A percentile compares a stretch with the other conserved stretches of the same genome.
Evolutionary conservation across 1,140 invertebrate genomes (phyloP).

Genomic region (Hestina assimilis): DNA sequence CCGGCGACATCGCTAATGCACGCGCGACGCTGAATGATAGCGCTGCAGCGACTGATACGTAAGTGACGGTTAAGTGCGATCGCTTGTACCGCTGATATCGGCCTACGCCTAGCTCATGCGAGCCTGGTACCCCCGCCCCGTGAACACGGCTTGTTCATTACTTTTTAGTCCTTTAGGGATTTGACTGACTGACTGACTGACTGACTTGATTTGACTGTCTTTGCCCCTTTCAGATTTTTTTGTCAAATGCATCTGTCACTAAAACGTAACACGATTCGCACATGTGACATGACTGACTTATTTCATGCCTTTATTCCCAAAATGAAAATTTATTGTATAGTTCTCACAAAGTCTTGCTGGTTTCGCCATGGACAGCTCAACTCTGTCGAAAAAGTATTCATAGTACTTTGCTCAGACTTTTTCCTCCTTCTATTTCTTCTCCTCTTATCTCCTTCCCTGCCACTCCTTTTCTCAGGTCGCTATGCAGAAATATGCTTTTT

Average conservation of each 20-base stretch:
- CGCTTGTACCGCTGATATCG: conserved; percentile 69
- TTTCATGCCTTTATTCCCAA: too few species aligned
- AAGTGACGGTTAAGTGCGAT: conserved; percentile 71
- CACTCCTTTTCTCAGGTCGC: too few species aligned
- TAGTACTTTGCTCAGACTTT: too few species aligned
- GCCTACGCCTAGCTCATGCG: conserved; percentile 46
- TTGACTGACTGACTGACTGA: conserved; percentile 14
- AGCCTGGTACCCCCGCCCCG: conserved; percentile 36
- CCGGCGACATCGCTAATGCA: conserved; percentile 70
- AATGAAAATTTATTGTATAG: too few species aligned
- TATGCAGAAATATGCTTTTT: too few species aligned
- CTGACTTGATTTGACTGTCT: conserved; percentile 16
- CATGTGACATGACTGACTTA: neutral
- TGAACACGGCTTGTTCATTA: conserved; percentile 48
- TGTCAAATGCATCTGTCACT: conserved; percentile 16
- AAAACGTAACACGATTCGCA: neutral
- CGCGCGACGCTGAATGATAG: conserved; percentile 70
- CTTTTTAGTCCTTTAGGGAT: conserved; percentile 47
- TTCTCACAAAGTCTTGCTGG: too few species aligned
- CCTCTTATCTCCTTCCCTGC: too few species aligned
- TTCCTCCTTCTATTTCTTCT: too few species aligned
- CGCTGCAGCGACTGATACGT: conserved; percentile 56
- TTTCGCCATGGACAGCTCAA: too few species aligned
- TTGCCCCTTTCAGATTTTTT: conserved; percentile 30
- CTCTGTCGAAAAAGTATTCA: too few species aligned